These are phyloP conservation scores for Cryptomyrus ogoouensis DNA, from an alignment of 2,113 vertebrate genomes.

Conservation along the genomic window DNA sequence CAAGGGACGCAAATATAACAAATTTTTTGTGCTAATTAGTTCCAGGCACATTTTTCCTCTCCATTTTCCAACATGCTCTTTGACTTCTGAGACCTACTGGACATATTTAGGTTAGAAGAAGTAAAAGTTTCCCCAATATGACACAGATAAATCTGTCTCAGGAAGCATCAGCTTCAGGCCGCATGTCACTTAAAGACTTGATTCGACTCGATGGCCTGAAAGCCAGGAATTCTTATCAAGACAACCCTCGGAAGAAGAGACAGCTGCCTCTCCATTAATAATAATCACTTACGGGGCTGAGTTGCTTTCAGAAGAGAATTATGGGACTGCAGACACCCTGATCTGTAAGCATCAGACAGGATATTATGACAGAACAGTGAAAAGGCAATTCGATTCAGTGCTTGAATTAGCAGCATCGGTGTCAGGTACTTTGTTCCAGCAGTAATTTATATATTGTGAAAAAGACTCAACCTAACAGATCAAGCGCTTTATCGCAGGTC, in stretches of 20 bases:
- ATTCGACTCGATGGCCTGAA: neutral
- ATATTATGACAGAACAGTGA: neutral
- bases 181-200: neutral
- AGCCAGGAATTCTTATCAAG: neutral
- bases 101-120: neutral
- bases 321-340: neutral
- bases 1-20: neutral
- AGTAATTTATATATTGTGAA: neutral
- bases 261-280: neutral
- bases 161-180: neutral
- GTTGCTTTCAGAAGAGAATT: neutral
- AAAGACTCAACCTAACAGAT: neutral
- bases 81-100: constrained; percentile 19
- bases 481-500: neutral
- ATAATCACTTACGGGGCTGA: neutral
- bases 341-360: neutral
- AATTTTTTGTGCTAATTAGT: neutral
- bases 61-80: neutral
- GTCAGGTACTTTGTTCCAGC: neutral
- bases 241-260: neutral
- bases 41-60: neutral
- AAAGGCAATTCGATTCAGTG: neutral
- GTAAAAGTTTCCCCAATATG: neutral
- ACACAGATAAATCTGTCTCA: neutral
- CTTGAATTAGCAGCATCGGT: neutral